These are phyloP conservation scores for Rallus limicola DNA, from an alignment of 2,113 vertebrate genomes.

Conservation along the genomic window DNA sequence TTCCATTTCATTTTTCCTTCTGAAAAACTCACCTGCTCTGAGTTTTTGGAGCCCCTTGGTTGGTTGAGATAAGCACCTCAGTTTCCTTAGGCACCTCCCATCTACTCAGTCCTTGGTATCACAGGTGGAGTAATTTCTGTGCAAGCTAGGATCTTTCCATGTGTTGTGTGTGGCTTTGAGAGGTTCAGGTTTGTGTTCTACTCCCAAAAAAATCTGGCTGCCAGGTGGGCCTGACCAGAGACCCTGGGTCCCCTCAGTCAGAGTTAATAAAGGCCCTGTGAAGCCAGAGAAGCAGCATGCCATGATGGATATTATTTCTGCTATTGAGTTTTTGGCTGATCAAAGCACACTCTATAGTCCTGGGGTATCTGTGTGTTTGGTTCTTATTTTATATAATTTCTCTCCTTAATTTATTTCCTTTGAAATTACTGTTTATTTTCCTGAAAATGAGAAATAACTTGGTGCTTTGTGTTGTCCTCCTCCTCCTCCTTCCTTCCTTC, in stretches of 20 bases:
- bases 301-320: neutral
- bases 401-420: neutral
- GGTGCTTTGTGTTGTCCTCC: neutral
- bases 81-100: neutral
- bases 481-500: no score
- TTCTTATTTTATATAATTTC: neutral
- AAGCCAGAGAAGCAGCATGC: neutral
- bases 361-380: neutral
- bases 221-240: neutral
- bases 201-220: neutral
- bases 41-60: neutral
- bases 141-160: neutral
- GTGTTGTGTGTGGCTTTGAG: neutral
- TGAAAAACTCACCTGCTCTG: neutral
- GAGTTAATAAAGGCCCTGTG: neutral
- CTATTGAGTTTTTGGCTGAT: neutral
- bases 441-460: neutral
- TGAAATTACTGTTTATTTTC: neutral
- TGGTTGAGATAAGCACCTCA: neutral
- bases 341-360: neutral
- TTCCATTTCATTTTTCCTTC: no score
- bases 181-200: neutral
- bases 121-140: neutral
- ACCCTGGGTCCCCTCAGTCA: neutral
- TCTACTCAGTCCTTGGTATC: neutral